A percentile compares a stretch with the other conserved stretches of the same genome.
Evolutionary conservation across 2,113 vertebrate species (phyloP).

Genomic region (cattle (Bos taurus)): ARS-UCD2.0 NC_037346.1:51459501-51460000

Average conservation of each 20-base stretch:
- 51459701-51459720: accelerated
- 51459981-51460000: neutral
- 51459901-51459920: neutral
- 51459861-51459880: accelerated
- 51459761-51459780: neutral
- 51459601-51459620: neutral
- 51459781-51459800: accelerated
- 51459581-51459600: neutral
- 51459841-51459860: accelerated
- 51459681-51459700: neutral
- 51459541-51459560: neutral
- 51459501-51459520: neutral
- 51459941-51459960: neutral
- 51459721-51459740: accelerated
- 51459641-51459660: neutral
- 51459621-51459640: neutral
- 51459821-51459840: neutral
- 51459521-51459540: neutral
- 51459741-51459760: accelerated
- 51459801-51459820: neutral
- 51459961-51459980: accelerated
- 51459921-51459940: neutral
- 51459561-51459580: neutral
- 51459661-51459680: neutral
- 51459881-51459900: neutral